A percentile compares a stretch with the other conserved stretches of the same genome.
These are phyloP conservation scores for Geothlypis trichas DNA, from an alignment of 2,113 vertebrate species.

Conservation along the genomic window DNA sequence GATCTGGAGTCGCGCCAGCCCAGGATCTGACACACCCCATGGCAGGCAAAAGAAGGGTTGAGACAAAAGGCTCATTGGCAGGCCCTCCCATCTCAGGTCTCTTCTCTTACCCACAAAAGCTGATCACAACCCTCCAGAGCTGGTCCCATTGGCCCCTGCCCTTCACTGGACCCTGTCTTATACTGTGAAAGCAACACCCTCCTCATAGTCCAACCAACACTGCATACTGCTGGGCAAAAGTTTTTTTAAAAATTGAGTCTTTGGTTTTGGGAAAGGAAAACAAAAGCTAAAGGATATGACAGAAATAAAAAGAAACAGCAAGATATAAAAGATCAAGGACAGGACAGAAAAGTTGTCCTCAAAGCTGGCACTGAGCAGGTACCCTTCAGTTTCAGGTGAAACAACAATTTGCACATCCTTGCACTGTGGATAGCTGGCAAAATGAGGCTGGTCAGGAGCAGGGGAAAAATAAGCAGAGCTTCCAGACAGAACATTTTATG, in stretches of 20 bases:
- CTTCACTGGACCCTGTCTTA: neutral
- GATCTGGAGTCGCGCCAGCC: neutral
- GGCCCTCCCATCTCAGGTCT: neutral
- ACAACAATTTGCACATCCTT: neutral
- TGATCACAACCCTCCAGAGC: neutral
- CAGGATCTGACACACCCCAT: neutral
- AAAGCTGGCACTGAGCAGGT: rapidly evolving
- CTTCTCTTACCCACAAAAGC: neutral
- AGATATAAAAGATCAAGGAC: neutral
- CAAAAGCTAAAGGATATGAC: neutral
- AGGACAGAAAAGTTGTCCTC: neutral
- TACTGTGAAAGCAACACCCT: neutral
- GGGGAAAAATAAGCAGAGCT: neutral
- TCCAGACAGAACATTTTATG: neutral
- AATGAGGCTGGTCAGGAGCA: neutral
- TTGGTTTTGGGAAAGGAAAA: neutral
- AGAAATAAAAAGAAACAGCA: neutral
- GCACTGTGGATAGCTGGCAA: neutral
- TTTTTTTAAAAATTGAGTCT: neutral
- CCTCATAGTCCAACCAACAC: neutral
- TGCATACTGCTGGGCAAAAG: rapidly evolving
- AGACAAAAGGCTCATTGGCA: neutral
- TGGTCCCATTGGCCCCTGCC: neutral
- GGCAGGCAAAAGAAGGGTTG: neutral
- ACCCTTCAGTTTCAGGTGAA: neutral